Evolutionary conservation across 2,113 vertebrate genomes (phyloP).

Genomic region (Prochilodus magdalenae): DNA sequence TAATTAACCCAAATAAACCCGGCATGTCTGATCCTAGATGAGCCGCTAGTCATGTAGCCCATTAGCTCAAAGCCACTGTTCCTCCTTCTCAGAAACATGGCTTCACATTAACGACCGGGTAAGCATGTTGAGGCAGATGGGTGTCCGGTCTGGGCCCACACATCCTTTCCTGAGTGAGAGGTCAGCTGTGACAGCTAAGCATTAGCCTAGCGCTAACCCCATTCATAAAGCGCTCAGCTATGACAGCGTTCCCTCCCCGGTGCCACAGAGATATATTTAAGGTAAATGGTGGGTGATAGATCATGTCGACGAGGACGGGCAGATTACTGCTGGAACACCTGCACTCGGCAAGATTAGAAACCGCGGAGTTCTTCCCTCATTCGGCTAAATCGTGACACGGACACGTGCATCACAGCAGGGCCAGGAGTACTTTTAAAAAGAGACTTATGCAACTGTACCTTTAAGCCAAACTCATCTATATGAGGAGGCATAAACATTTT

Average conservation of each 20-base stretch:
- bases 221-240: constrained; percentile 29
- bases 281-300: neutral
- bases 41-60: neutral
- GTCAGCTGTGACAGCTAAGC: constrained; percentile 49
- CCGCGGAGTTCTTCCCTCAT: neutral
- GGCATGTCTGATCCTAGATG: neutral
- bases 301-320: constrained; percentile 23
- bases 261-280: constrained; percentile 23
- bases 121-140: neutral
- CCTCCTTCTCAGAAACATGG: neutral
- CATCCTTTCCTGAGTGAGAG: constrained; percentile 30
- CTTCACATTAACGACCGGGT: neutral
- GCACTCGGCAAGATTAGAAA: constrained; percentile 42
- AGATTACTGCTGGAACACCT: constrained; percentile 36
- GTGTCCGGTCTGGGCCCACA: constrained; percentile 17
- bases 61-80: neutral
- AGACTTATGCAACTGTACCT: too few species aligned
- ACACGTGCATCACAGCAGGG: constrained; percentile 3
- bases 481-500: too few species aligned
- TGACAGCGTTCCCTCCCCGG: constrained; percentile 27
- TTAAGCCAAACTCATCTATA: too few species aligned
- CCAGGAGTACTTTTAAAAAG: too few species aligned
- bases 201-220: constrained; percentile 45
- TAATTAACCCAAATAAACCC: neutral
- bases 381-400: neutral